Conservation (phyloP, 2,113 vertebrate genomes). For the Elgaria multicarinata region DNA sequence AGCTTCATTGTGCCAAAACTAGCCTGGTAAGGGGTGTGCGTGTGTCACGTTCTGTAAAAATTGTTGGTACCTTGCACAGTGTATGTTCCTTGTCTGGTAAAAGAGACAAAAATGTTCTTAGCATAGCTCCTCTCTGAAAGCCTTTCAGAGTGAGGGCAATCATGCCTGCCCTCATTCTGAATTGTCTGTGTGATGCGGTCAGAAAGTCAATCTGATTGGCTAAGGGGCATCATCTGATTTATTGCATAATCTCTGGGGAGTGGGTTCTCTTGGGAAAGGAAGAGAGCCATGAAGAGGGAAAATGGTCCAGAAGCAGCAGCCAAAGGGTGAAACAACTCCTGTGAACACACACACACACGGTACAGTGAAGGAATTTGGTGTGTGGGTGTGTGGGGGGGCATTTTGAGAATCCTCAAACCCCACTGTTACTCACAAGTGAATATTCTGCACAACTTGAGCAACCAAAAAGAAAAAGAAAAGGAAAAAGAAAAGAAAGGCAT, state of each 20-base stretch:
- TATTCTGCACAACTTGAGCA: background rate
- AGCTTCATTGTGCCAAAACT: background rate
- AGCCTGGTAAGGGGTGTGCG: too few relatives aligned
- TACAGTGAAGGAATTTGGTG: background rate
- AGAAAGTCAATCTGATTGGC: too few relatives aligned
- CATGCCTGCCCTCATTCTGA: background rate
- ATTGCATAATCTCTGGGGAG: background rate
- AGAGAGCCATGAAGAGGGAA: background rate
- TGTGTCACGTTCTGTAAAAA: background rate
- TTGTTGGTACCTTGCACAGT: background rate
- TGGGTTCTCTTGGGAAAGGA: background rate
- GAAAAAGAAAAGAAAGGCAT: background rate
- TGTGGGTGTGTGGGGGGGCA: too few relatives aligned
- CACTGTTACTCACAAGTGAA: too few relatives aligned
- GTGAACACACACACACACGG: background rate
- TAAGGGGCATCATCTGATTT: background rate
- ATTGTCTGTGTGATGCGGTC: background rate
- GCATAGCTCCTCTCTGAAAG: background rate
- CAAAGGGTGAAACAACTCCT: background rate
- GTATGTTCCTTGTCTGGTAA: too few relatives aligned
- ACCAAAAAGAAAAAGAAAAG: too few relatives aligned
- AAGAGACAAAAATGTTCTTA: background rate
- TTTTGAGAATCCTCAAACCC: background rate
- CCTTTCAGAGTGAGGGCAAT: background rate
- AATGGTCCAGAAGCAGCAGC: background rate